Conservation (phyloP, 2,888 invertebrate genomes). For the Thymelicus sylvestris region DNA sequence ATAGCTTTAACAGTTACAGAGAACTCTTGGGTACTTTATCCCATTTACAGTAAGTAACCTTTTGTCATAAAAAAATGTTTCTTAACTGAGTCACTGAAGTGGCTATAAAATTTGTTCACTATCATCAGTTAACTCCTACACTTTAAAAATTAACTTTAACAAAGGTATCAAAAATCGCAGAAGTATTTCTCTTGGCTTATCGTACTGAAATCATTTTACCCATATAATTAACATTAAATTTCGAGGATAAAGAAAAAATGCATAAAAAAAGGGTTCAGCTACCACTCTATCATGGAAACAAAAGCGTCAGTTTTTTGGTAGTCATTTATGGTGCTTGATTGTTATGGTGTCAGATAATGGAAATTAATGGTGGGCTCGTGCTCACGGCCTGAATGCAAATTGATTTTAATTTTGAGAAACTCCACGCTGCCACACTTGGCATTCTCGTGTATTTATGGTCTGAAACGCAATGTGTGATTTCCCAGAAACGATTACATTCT, state of each 20-base stretch:
- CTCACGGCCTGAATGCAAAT: conserved; percentile 40
- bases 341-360: conserved; percentile 40
- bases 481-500: conserved; percentile 35
- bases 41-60: no score
- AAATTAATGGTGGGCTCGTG: conserved; percentile 40
- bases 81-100: no score
- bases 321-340: conserved; percentile 37
- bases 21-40: no score
- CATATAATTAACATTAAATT: conserved; percentile 20
- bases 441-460: conserved; percentile 37
- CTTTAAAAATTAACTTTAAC: no score
- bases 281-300: conserved; percentile 36
- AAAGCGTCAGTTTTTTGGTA: conserved; percentile 36
- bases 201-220: conserved; percentile 12
- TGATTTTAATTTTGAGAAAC: conserved; percentile 37
- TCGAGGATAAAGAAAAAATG: conserved; percentile 6
- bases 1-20: no score
- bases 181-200: not conserved
- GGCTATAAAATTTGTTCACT: no score
- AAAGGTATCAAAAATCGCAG: no score
- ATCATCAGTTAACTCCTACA: no score
- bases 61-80: no score
- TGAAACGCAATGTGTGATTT: conserved; percentile 29
- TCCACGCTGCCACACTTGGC: conserved; percentile 25
- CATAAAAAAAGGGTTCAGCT: conserved; percentile 23